Conservation (phyloP, 2,888 invertebrate species). For the Tetheella fluctuosa region DNA sequence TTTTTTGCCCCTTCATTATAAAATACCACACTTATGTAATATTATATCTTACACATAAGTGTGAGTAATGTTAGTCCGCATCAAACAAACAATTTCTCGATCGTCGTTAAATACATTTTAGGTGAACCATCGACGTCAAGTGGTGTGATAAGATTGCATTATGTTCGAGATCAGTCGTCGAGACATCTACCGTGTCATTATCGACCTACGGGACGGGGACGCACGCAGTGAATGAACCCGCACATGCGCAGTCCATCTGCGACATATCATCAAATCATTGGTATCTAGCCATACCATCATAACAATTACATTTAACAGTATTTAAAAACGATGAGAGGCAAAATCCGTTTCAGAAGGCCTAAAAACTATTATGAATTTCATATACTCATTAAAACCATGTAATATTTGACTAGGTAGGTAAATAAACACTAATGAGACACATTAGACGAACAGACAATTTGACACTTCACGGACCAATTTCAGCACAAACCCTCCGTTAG, state of each 20-base stretch:
- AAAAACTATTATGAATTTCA: neutral
- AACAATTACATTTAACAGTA: conserved; percentile 23
- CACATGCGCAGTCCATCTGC: conserved; percentile 54
- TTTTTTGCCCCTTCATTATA: no score
- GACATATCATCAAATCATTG: conserved; percentile 25
- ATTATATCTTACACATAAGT: no score
- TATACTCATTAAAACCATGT: neutral
- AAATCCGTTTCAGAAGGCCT: no score
- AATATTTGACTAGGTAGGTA: neutral
- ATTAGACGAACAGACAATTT: neutral
- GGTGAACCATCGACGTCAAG: neutral
- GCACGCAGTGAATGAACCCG: conserved; percentile 57
- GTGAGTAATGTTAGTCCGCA: no score
- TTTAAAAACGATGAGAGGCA: conserved; percentile 1
- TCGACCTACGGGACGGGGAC: conserved; percentile 47
- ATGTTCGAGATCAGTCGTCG: neutral
- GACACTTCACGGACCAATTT: neutral
- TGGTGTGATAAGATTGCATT: conserved; percentile 26
- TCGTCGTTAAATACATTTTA: neutral
- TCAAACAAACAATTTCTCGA: neutral
- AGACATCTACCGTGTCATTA: conserved; percentile 32
- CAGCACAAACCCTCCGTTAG: neutral
- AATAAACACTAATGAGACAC: neutral
- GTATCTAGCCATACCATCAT: conserved; percentile 19
- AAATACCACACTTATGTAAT: no score